A percentile compares a stretch with the other conserved stretches of the same genome.
Conservation (phyloP, 2,797 vertebrate species). For the Miichthys miiuy region DNA sequence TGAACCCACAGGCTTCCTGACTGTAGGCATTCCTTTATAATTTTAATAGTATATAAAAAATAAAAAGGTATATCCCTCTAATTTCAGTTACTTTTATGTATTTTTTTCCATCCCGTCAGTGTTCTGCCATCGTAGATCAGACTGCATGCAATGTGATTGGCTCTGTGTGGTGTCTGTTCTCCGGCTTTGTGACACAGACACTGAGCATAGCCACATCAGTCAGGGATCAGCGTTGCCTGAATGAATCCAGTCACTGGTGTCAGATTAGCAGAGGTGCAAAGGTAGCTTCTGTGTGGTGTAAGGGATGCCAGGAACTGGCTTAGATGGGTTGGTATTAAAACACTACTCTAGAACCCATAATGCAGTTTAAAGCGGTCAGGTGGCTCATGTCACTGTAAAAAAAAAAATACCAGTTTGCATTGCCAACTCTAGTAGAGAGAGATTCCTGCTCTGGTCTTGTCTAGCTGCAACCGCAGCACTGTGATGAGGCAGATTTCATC, state of each 20-base stretch:
- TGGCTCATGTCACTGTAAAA: conserved; percentile 22
- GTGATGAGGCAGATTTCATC: conserved; percentile 3
- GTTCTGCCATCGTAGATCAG: background rate
- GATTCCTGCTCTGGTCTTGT: background rate
- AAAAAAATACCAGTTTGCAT: conserved; percentile 32
- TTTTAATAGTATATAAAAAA: background rate
- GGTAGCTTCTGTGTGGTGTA: conserved; percentile 28
- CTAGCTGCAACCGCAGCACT: background rate
- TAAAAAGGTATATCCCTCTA: background rate
- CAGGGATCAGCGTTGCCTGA: conserved; percentile 61
- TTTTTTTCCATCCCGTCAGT: background rate
- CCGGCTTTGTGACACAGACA: conserved; percentile 54
- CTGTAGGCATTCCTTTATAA: background rate
- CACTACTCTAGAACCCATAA: conserved; percentile 50
- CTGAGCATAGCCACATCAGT: conserved; percentile 48
- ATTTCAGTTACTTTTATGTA: background rate
- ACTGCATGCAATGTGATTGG: conserved; percentile 24
- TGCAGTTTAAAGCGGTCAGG: conserved; percentile 51
- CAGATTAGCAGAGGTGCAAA: conserved; percentile 60
- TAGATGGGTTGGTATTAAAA: conserved; percentile 51
- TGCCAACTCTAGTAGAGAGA: conserved; percentile 16
- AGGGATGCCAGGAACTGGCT: conserved; percentile 30
- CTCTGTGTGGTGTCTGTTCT: conserved; percentile 26
- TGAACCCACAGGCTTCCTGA: background rate
- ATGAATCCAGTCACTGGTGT: conserved; percentile 65